These are phyloP conservation scores for Amphiprion percula DNA, from an alignment of 2,113 vertebrate species.

Conservation along the genomic window DNA sequence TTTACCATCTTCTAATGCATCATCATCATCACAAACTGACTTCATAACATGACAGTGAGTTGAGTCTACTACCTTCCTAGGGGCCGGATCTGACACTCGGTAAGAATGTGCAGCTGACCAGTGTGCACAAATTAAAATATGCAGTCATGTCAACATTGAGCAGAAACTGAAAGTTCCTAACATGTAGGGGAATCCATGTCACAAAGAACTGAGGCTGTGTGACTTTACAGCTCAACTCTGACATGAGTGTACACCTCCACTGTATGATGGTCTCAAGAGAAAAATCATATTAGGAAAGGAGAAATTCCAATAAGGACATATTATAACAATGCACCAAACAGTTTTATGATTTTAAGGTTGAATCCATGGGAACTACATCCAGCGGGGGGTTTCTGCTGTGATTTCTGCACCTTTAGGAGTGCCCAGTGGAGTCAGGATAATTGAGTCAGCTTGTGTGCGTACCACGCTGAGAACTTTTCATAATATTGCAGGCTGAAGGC, in stretches of 20 bases:
- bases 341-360: neutral
- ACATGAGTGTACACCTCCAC: neutral
- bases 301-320: conserved; percentile 24
- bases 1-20: neutral
- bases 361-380: conserved; percentile 46
- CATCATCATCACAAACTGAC: neutral
- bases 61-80: neutral
- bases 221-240: too few species aligned
- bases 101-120: neutral
- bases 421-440: conserved; percentile 25
- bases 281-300: neutral
- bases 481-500: neutral
- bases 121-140: neutral
- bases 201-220: too few species aligned
- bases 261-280: neutral
- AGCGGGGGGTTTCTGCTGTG: conserved; percentile 53
- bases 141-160: too few species aligned
- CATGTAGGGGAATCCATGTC: too few species aligned
- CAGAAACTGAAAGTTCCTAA: too few species aligned
- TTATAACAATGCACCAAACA: neutral
- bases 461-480: neutral
- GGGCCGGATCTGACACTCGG: neutral
- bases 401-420: conserved; percentile 70
- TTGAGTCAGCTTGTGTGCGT: conserved; percentile 12
- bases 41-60: neutral